Percentiles rank a stretch among this genome's conserved stretches.
phyloP scores from a whole-genome alignment of 2,888 invertebrate species.

The Drosophila acutilabella region DNA sequence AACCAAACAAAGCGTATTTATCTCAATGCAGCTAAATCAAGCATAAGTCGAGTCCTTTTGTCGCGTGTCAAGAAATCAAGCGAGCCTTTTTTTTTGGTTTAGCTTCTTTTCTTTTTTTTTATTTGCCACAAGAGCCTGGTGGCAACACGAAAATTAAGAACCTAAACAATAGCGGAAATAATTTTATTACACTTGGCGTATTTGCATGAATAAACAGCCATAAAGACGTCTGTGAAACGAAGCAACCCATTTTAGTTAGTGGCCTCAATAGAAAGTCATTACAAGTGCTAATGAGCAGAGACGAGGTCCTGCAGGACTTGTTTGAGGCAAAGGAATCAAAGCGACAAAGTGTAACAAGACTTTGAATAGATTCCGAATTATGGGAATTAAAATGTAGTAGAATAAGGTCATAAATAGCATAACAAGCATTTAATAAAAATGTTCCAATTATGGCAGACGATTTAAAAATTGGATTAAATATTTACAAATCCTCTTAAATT shows the following conservation, averaged over 20 bases:
- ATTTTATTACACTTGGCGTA: conserved; percentile 68
- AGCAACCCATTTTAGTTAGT: conserved; percentile 39
- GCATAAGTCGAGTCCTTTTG: conserved; percentile 44
- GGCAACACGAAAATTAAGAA: conserved; percentile 26
- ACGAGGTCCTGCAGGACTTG: conserved; percentile 30
- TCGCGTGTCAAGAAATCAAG: conserved; percentile 64
- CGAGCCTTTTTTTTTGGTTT: conserved; percentile 40
- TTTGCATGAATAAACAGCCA: conserved; percentile 73
- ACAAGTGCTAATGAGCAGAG: conserved; percentile 60
- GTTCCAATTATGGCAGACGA: too few species aligned
- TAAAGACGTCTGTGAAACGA: conserved; percentile 61
- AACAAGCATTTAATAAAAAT: too few species aligned
- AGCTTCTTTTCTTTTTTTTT: conserved; percentile 18
- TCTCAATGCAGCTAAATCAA: conserved; percentile 70
- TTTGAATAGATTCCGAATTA: not conserved
- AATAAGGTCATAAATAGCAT: too few species aligned
- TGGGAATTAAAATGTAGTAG: too few species aligned
- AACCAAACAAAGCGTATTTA: conserved; percentile 70
- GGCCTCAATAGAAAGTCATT: conserved; percentile 58
- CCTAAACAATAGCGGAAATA: conserved; percentile 73
- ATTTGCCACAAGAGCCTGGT: conserved; percentile 46
- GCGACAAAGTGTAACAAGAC: not conserved
- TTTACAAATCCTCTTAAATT: too few species aligned
- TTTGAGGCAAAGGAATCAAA: not conserved
- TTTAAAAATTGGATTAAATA: too few species aligned